A percentile compares a stretch with the other conserved stretches of the same genome.
phyloP scores from a whole-genome alignment of 2,113 vertebrate species.

The Bostrychus sinensis region DNA sequence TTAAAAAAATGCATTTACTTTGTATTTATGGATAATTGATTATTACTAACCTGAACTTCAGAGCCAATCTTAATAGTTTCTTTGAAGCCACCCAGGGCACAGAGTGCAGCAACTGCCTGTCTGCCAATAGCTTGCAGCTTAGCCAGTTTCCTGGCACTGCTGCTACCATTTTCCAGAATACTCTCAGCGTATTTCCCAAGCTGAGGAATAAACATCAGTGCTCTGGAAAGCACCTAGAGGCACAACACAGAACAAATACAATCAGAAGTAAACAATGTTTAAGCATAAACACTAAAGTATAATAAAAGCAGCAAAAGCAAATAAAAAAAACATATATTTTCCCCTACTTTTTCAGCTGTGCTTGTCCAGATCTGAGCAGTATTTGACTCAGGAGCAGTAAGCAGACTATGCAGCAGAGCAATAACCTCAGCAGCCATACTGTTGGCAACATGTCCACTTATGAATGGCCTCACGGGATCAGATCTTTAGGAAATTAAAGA shows the following conservation, averaged over 20 bases:
- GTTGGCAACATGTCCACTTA: constrained; percentile 97
- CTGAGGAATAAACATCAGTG: constrained; percentile 97
- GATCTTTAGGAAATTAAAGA: constrained; percentile 75
- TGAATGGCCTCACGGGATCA: constrained; percentile 94
- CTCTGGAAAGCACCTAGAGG: constrained; percentile 90
- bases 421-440: constrained; percentile 99
- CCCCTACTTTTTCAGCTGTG: constrained; percentile 91
- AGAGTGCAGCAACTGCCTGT: constrained; percentile 95
- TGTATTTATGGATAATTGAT: background rate
- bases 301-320: background rate
- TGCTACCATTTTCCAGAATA: constrained; percentile 94
- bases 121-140: constrained; percentile 94
- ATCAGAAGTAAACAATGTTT: constrained; percentile 5
- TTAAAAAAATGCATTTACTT: background rate
- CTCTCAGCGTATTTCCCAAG: constrained; percentile 95
- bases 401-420: constrained; percentile 92
- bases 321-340: constrained; percentile 6
- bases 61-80: constrained; percentile 99
- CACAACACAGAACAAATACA: background rate
- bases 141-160: constrained; percentile 92
- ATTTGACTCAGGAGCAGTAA: constrained; percentile 95
- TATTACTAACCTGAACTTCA: constrained; percentile 90
- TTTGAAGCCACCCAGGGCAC: constrained; percentile 96
- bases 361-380: constrained; percentile 98
- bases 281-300: background rate